These are phyloP conservation scores for Hemiscyllium ocellatum DNA, from an alignment of 2,113 vertebrate species.

Conservation along the genomic window DNA sequence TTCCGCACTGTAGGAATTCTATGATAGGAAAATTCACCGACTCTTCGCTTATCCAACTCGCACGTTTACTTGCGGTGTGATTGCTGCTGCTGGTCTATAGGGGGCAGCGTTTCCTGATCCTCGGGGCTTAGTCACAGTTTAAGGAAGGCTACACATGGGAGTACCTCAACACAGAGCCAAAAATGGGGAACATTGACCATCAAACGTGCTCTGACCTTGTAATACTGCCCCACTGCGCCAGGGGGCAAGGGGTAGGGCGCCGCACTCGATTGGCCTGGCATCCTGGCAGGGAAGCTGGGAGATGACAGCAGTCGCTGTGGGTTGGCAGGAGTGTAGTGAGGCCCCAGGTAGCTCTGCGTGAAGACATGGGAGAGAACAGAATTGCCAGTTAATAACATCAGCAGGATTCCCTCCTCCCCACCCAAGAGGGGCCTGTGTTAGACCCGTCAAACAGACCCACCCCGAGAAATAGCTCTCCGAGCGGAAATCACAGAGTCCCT, in stretches of 20 bases:
- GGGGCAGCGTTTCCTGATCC: no score
- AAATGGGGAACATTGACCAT: no score
- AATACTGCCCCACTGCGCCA: conserved; percentile 68
- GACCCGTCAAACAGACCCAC: neutral
- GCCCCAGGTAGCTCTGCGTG: conserved; percentile 62
- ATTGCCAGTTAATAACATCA: neutral
- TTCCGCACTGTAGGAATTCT: no score
- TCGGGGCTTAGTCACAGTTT: no score
- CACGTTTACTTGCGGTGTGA: no score
- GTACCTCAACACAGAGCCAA: no score
- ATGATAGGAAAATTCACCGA: no score
- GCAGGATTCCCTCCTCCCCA: neutral
- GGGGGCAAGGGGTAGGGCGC: conserved; percentile 68
- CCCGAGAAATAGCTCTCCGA: neutral
- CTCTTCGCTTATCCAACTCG: no score
- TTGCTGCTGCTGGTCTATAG: no score
- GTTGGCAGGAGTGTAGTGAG: conserved; percentile 66
- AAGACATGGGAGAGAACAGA: neutral
- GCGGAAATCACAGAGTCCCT: no score
- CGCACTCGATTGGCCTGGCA: conserved; percentile 55
- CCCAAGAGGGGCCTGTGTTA: no score
- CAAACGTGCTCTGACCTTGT: conserved; percentile 66
- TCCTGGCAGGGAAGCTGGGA: conserved; percentile 72
- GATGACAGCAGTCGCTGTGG: conserved; percentile 72
- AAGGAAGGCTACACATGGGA: no score